Conservation (phyloP, 2,113 vertebrate genomes). For the Phasianus colchicus region DNA sequence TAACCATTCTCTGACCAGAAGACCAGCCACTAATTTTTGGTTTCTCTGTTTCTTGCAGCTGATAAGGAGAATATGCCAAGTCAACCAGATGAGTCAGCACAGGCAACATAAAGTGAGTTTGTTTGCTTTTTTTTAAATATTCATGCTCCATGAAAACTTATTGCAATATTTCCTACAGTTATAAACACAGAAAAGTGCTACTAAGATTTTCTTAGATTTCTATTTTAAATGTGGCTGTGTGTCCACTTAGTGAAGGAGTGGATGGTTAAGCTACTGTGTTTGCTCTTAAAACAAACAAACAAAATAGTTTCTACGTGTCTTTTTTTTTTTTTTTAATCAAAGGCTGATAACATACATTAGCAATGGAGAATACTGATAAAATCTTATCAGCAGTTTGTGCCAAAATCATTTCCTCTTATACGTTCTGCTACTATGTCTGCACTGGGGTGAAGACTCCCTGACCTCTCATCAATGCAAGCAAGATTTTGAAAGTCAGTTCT, state of each 20-base stretch:
- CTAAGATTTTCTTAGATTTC: background rate
- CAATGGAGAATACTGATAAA: background rate
- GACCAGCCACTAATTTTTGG: background rate
- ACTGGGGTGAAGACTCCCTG: background rate
- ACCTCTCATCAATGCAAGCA: background rate
- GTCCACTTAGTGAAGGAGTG: background rate
- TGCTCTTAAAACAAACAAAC: background rate
- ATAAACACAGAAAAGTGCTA: background rate
- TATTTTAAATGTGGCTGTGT: background rate
- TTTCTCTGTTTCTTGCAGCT: slow-evolving; percentile 50
- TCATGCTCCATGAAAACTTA: background rate
- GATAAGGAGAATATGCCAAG: background rate
- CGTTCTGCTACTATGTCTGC: background rate
- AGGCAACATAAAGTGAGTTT: slow-evolving; percentile 32
- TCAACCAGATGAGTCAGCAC: slow-evolving; percentile 25
- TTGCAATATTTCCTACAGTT: background rate
- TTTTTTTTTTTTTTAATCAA: background rate
- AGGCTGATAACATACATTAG: background rate
- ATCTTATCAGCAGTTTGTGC: background rate
- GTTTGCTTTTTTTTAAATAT: background rate
- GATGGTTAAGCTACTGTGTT: background rate
- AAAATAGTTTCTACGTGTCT: background rate
- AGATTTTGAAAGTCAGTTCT: background rate
- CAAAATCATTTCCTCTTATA: background rate
- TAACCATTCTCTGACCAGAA: background rate